Evolutionary conservation across 2,888 invertebrate species (phyloP), one percentile per base, ranked within the genome.

Genomic region (Melinaea marsaeus): DNA sequence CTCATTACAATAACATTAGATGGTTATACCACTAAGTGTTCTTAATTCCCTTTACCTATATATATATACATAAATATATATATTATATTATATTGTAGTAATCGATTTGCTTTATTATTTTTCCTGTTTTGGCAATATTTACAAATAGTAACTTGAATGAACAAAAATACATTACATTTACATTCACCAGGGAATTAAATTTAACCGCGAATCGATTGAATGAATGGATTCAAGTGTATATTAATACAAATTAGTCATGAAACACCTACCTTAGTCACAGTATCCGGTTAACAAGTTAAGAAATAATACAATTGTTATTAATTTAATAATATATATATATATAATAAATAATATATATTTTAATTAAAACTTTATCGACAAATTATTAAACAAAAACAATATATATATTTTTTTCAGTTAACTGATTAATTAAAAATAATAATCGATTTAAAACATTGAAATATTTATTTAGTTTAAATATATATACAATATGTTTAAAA

Each of bases 1-100:
- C 79, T 84, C 79, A 85, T 88, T 88, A 84, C 79, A 79, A 80
- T 77, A 81, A 78, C 79, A 81, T 83, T 80, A 80, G 77, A 75
- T 78, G 74, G 72, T 76, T 76, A 74, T 69, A 73, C 71, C 72
- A 72, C 73, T 71, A 73, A 71, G 65, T 70, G 72, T 71, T 72
- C 72, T 69, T 69, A 64, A 70, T 72, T 70, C 68, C 65, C 68
- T 68, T 71, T 68, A 22, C 22, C 22, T 22, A 22, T 22, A 22
- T 22, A 22, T 22, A 22, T 22, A 22, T 22, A 22, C 1, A 22
- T 22, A 22, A 22, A 22, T 22, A 34, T 35, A 33, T 60, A 56
- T 63, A 13, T 58, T 13, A 57, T 57, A n/a, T 32, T 33, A 54
- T 42, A n/a, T 32, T 33, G 42, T 42, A n/a, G 45, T 55, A 55